Conservation (phyloP, 2,797 vertebrate genomes). For the Phataginus tricuspis region DNA sequence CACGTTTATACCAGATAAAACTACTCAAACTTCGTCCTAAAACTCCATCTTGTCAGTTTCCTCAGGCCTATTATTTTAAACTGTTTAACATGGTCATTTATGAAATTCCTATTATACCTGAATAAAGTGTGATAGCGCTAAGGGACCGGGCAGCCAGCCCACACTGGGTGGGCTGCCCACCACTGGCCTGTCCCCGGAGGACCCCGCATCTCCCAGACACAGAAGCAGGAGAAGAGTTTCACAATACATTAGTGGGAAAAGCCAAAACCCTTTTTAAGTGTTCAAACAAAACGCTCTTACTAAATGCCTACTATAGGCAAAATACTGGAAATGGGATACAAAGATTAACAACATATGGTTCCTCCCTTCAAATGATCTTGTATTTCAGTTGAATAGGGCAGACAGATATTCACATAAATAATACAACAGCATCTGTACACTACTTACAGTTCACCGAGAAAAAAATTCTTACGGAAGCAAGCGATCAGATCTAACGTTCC, state of each 20-base stretch:
- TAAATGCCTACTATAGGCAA: background rate
- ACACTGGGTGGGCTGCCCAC: background rate
- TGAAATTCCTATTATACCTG: background rate
- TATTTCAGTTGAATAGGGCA: background rate
- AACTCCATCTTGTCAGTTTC: background rate
- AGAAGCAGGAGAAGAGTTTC: background rate
- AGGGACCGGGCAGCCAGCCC: accelerated
- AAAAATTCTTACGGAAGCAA: background rate
- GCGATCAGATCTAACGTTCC: background rate
- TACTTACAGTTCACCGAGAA: background rate
- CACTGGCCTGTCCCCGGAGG: background rate
- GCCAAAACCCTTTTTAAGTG: background rate
- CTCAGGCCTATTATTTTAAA: background rate
- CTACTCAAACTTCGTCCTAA: background rate
- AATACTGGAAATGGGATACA: background rate
- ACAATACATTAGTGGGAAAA: background rate
- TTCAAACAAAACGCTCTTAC: background rate
- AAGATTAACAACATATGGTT: background rate
- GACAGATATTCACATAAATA: background rate
- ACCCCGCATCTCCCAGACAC: background rate
- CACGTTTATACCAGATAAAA: background rate
- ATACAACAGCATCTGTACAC: background rate
- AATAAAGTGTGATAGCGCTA: background rate
- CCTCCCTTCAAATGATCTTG: background rate
- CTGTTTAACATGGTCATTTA: background rate